Evolutionary conservation across 2,888 invertebrate genomes (phyloP).

Genomic region (Steromphala cineraria): DNA sequence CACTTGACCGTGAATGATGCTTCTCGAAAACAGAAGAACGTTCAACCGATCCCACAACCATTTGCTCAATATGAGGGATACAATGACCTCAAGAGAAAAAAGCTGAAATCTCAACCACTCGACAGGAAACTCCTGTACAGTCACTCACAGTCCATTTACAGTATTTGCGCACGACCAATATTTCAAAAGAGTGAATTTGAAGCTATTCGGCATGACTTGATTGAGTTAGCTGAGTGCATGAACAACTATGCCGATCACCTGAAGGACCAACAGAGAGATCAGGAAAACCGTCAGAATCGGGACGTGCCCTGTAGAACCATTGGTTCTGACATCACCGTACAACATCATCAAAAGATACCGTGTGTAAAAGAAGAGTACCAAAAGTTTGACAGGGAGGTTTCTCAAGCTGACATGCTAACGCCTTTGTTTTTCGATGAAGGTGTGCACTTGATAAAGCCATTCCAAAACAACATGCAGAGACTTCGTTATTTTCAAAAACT

Average conservation of each 20-base stretch:
- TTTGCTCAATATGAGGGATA: conserved; percentile 21
- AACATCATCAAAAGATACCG: not conserved
- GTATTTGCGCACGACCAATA: conserved; percentile 26
- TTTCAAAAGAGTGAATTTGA: conserved; percentile 16
- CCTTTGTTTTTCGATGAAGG: conserved; percentile 36
- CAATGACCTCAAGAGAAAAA: conserved; percentile 32
- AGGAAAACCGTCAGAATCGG: not conserved
- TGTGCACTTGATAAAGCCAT: not conserved
- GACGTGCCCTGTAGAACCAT: conserved; percentile 29
- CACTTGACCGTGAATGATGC: conserved; percentile 34
- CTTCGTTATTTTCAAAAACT: conserved; percentile 28
- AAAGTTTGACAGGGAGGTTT: conserved; percentile 7
- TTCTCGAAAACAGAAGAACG: conserved; percentile 10
- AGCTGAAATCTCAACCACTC: conserved; percentile 23
- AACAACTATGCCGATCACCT: conserved; percentile 15
- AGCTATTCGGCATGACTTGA: conserved; percentile 10
- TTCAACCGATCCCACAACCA: conserved; percentile 25
- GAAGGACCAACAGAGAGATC: not conserved
- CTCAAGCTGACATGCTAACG: not conserved
- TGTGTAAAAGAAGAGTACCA: conserved; percentile 17
- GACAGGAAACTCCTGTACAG: conserved; percentile 4
- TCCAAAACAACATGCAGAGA: conserved; percentile 15
- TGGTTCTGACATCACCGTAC: conserved; percentile 21
- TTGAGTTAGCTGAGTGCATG: conserved; percentile 26
- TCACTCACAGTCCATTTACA: conserved; percentile 35